Conservation (phyloP, 2,113 vertebrate genomes). For the Nesoenas mayeri region DNA sequence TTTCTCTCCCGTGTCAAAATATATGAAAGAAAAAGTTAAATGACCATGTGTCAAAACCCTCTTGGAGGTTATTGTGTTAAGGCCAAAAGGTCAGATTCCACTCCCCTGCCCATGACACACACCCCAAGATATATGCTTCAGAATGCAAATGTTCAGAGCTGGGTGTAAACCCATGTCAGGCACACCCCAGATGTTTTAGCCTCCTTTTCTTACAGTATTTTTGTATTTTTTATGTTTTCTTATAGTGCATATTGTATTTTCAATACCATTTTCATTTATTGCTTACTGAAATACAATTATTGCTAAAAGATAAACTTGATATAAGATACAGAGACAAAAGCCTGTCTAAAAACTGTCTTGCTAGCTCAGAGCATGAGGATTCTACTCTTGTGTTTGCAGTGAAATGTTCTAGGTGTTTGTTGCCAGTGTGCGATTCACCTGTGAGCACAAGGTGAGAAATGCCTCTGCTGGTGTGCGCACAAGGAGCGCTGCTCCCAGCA, state of each 20-base stretch:
- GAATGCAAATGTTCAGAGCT: neutral
- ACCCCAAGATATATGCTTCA: neutral
- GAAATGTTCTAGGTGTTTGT: neutral
- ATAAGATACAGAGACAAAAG: neutral
- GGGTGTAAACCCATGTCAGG: neutral
- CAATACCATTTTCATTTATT: neutral
- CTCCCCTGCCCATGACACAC: neutral
- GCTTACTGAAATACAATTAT: neutral
- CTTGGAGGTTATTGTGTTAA: neutral
- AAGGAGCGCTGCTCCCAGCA: neutral
- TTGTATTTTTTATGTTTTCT: neutral
- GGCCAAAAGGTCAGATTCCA: conserved; percentile 30
- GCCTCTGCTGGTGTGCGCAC: neutral
- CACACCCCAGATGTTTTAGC: neutral
- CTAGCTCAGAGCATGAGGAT: neutral
- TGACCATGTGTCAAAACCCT: neutral
- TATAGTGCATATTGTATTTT: neutral
- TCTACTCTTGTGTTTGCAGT: neutral
- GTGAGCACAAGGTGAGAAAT: neutral
- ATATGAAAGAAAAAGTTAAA: neutral
- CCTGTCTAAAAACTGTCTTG: neutral
- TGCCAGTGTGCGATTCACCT: neutral
- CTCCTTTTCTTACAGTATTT: neutral
- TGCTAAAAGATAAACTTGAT: neutral
- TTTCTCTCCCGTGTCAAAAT: conserved; percentile 29